Evolutionary conservation across 2,797 vertebrate genomes (phyloP).

Genomic region (Propithecus deckenii): DNA sequence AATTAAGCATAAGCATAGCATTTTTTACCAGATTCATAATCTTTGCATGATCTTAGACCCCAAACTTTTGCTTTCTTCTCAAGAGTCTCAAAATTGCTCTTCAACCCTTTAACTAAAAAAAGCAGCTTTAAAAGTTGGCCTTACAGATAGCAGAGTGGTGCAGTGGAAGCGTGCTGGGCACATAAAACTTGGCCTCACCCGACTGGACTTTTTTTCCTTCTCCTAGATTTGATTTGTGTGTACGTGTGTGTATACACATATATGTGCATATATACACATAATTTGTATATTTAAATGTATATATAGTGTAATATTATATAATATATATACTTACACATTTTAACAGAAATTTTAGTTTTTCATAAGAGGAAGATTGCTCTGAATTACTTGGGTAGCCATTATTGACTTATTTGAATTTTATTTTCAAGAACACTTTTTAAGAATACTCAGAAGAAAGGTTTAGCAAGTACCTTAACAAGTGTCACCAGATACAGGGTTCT

Average conservation of each 20-base stretch:
- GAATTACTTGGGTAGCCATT: background rate
- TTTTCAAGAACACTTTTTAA: background rate
- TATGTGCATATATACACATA: background rate
- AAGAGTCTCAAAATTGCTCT: background rate
- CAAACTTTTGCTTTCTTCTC: background rate
- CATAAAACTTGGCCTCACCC: background rate
- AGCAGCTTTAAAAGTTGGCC: background rate
- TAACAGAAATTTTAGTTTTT: background rate
- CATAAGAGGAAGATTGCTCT: background rate
- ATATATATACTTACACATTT: background rate
- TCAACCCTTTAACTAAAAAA: background rate
- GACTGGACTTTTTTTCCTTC: background rate
- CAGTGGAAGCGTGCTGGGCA: too few species aligned
- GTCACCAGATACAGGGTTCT: background rate
- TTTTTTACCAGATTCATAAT: background rate
- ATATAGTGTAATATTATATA: background rate
- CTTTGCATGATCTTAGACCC: background rate
- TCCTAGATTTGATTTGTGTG: background rate
- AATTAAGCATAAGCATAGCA: background rate
- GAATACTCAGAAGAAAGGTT: background rate
- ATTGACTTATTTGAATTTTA: background rate
- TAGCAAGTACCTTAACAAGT: background rate
- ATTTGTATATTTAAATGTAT: background rate
- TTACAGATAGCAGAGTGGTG: too few species aligned
- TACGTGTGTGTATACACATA: background rate